A percentile compares a stretch with the other conserved stretches of the same genome.
Evolutionary conservation across 2,888 invertebrate species (phyloP).

Genomic region (Nycteola revayana): DNA sequence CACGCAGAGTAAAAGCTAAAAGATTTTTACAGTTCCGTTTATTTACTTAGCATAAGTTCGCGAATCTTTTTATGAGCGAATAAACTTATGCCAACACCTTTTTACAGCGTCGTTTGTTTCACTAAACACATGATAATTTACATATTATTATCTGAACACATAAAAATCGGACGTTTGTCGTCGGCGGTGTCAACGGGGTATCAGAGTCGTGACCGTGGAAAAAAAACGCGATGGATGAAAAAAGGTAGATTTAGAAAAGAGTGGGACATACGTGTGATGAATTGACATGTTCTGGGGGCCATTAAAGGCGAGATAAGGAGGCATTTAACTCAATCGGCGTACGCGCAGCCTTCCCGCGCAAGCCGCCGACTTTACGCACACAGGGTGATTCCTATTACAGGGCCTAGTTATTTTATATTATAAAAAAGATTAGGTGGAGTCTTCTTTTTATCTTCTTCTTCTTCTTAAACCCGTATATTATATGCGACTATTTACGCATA

Average conservation of each 20-base stretch:
- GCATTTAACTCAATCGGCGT: conserved; percentile 73
- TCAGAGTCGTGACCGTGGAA: conserved; percentile 38
- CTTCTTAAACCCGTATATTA: too few relatives aligned
- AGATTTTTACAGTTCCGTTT: conserved; percentile 30
- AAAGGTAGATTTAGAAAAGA: conserved; percentile 51
- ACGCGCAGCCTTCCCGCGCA: conserved; percentile 33
- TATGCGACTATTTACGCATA: too few relatives aligned
- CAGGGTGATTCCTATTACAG: conserved; percentile 18
- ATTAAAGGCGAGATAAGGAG: conserved; percentile 75
- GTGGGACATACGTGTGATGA: conserved; percentile 70
- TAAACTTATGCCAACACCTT: conserved; percentile 34
- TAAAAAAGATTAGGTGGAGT: too few relatives aligned
- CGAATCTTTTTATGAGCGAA: conserved; percentile 36
- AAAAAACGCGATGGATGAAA: conserved; percentile 25
- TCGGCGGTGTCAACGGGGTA: conserved; percentile 40
- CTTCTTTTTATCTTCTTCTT: too few relatives aligned
- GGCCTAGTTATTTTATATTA: too few relatives aligned
- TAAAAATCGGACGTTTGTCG: conserved; percentile 40
- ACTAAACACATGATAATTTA: conserved; percentile 49
- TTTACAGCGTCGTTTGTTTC: conserved; percentile 48
- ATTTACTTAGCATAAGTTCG: conserved; percentile 36
- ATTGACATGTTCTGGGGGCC: conserved; percentile 77
- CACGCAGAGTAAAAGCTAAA: conserved; percentile 31
- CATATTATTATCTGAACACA: conserved; percentile 47
- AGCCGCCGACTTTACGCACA: conserved; percentile 5